These are phyloP conservation scores for Neria commutata DNA, from an alignment of 2,888 invertebrate species.

Conservation along the genomic window DNA sequence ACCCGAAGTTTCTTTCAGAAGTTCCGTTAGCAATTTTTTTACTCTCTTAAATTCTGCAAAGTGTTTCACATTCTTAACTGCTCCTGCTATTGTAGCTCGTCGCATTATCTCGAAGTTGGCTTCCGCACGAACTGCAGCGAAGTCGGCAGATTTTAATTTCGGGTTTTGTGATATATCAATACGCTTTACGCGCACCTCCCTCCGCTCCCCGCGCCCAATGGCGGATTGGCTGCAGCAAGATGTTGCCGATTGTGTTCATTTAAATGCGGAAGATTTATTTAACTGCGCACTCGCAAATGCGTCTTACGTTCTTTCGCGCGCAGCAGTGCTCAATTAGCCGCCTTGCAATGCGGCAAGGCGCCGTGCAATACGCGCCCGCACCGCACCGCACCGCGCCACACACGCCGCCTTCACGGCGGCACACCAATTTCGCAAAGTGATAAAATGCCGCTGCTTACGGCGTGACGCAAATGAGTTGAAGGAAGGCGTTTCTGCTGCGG, in stretches of 20 bases:
- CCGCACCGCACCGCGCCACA: background rate
- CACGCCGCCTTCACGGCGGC: background rate
- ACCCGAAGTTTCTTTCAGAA: too few relatives aligned
- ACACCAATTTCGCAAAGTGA: background rate
- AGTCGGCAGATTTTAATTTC: conserved; percentile 14
- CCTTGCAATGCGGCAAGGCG: background rate
- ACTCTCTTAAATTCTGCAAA: too few relatives aligned
- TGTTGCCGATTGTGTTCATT: conserved; percentile 44
- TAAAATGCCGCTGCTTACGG: background rate
- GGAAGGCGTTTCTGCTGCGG: too few relatives aligned
- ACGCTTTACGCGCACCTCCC: background rate
- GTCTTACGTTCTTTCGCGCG: conserved; percentile 1
- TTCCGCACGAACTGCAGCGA: too few relatives aligned
- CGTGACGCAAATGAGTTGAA: conserved; percentile 43
- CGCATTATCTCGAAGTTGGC: too few relatives aligned
- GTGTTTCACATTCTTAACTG: too few relatives aligned
- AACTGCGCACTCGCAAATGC: conserved; percentile 34
- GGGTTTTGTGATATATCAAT: conserved; percentile 22
- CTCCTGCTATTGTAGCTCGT: too few relatives aligned
- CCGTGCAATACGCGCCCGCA: background rate
- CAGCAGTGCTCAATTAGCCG: background rate
- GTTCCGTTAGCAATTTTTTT: too few relatives aligned
- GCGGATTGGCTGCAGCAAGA: background rate
- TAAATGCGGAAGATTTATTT: conserved; percentile 45
- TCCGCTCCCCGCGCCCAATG: background rate